Conservation (phyloP, 2,888 invertebrate genomes). For the Maniola hyperantus region DNA sequence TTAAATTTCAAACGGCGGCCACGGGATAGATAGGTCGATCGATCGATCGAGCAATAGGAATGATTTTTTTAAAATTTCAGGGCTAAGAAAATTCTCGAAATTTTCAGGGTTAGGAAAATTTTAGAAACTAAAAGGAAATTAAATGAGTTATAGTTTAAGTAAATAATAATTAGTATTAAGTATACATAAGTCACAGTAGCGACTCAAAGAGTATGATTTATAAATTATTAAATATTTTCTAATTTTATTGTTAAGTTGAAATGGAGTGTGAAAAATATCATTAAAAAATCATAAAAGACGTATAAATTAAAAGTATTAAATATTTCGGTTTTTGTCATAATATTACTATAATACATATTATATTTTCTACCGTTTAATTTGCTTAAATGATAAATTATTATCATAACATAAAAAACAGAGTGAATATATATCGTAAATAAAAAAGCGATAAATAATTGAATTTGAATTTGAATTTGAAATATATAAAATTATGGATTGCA, state of each 20-base stretch:
- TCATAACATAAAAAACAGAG: no score
- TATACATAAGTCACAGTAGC: slow-evolving; percentile 4
- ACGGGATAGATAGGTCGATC: no score
- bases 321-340: neutral
- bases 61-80: no score
- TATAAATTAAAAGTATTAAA: slow-evolving; percentile 5
- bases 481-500: no score
- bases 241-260: slow-evolving; percentile 7
- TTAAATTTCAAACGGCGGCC: no score
- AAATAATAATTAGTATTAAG: slow-evolving; percentile 1
- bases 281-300: neutral
- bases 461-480: no score
- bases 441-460: no score
- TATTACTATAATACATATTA: neutral
- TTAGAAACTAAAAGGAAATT: neutral
- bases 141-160: neutral
- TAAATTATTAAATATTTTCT: slow-evolving; percentile 1
- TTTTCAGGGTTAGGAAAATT: no score
- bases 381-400: no score
- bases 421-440: no score
- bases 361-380: neutral
- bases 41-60: no score
- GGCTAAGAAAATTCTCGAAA: no score
- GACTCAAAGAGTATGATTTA: slow-evolving; percentile 9
- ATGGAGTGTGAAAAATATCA: neutral